A percentile compares a stretch with the other conserved stretches of the same genome.
Evolutionary conservation across 2,113 vertebrate genomes (phyloP).

Genomic region (Silurus meridionalis): DNA sequence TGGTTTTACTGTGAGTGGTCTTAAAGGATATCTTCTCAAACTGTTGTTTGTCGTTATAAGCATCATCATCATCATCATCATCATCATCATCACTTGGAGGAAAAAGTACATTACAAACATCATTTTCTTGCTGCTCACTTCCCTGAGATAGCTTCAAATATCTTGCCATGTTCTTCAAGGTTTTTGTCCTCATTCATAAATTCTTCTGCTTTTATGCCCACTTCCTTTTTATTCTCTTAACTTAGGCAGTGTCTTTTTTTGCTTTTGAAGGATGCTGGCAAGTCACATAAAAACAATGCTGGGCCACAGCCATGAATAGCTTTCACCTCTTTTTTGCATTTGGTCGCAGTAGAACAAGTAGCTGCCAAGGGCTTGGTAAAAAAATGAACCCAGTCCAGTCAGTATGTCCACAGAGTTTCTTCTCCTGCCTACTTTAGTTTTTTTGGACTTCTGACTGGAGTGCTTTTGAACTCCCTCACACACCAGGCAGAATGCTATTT

Average conservation of each 20-base stretch:
- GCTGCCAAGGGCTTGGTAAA: neutral
- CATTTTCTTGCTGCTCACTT: neutral
- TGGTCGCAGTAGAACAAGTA: neutral
- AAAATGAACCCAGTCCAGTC: neutral
- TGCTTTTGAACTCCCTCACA: conserved; percentile 9
- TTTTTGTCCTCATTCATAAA: neutral
- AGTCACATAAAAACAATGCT: neutral
- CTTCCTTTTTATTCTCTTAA: too few species aligned
- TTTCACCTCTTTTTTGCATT: neutral
- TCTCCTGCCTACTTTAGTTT: neutral
- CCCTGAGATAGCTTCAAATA: neutral
- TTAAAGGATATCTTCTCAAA: neutral
- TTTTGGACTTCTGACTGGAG: neutral
- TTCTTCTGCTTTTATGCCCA: neutral
- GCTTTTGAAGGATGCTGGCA: neutral
- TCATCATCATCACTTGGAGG: neutral
- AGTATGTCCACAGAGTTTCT: neutral
- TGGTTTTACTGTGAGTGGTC: neutral
- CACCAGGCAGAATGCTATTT: conserved; percentile 51
- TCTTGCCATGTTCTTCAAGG: neutral
- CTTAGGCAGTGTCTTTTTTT: neutral
- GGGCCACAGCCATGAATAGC: neutral
- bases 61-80: neutral
- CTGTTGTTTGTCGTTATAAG: neutral
- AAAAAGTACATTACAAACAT: neutral